Evolutionary conservation across 2,888 invertebrate genomes (phyloP).

Genomic region (Acanthococcus lagerstroemiae): DNA sequence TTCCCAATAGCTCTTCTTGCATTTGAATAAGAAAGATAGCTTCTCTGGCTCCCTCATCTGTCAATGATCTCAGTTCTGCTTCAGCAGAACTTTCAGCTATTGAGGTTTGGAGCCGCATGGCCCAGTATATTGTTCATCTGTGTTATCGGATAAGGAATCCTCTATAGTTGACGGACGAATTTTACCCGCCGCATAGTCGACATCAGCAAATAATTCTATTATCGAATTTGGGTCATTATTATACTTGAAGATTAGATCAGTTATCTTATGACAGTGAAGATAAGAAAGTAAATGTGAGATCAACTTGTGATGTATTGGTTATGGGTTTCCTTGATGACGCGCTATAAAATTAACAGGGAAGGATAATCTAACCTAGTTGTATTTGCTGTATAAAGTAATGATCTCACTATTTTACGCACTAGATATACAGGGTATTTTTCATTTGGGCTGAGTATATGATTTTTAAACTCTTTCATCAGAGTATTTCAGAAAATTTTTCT

Average conservation of each 20-base stretch:
- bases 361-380: neutral
- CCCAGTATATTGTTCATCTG: neutral
- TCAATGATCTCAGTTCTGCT: neutral
- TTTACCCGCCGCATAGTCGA: neutral
- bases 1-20: neutral
- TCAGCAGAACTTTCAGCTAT: neutral
- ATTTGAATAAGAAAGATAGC: neutral
- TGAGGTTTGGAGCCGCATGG: neutral
- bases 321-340: neutral
- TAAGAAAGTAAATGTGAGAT: neutral
- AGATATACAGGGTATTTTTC: neutral
- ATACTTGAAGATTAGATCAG: neutral
- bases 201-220: neutral
- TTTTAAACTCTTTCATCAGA: neutral
- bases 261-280: neutral
- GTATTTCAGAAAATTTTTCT: neutral
- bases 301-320: neutral
- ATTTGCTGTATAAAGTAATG: neutral
- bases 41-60: neutral
- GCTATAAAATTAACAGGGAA: neutral
- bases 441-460: neutral
- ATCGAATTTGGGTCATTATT: neutral
- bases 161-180: neutral
- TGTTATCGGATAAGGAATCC: neutral
- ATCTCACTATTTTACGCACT: neutral